phyloP scores from a whole-genome alignment of 1,140 invertebrate species.

The Eurosta solidaginis region DNA sequence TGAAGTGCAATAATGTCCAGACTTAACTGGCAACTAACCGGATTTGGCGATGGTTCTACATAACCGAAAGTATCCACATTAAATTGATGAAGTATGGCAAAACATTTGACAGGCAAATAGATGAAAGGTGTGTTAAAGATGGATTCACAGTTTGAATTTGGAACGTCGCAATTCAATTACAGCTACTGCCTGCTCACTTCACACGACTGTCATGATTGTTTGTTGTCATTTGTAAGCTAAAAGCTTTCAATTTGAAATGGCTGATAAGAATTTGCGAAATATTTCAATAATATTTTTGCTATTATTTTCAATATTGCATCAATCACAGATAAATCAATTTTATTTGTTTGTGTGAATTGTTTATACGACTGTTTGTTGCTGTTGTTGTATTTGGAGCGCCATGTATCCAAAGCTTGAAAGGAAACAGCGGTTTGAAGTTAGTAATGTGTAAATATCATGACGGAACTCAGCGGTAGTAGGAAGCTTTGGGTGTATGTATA shows the following conservation, averaged over 20 bases:
- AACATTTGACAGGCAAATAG: not conserved
- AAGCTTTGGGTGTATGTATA: not conserved
- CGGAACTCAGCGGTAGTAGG: not conserved
- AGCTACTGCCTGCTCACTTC: not conserved
- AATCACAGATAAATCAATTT: slow-evolving; percentile 7
- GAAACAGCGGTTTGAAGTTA: not conserved
- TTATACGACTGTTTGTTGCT: not conserved
- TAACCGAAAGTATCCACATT: not conserved
- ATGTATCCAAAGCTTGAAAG: not conserved
- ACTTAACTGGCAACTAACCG: not conserved
- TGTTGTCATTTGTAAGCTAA: not conserved
- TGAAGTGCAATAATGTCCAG: not conserved
- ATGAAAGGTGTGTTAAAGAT: not conserved
- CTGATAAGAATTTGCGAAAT: slow-evolving; percentile 7
- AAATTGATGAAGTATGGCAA: slow-evolving; percentile 17
- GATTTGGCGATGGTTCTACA: too few relatives aligned
- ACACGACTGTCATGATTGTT: not conserved
- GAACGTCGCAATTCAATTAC: not conserved
- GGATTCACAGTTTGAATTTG: slow-evolving; percentile 10
- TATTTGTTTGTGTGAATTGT: not conserved
- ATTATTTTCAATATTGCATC: not conserved
- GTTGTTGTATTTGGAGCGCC: too few relatives aligned
- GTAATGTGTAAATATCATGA: not conserved
- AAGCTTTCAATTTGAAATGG: slow-evolving; percentile 8
- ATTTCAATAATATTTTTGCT: not conserved